Evolutionary conservation across 1,140 invertebrate genomes (phyloP), one percentile per base, ranked within the genome.

Genomic region (Lerema accius): DNA sequence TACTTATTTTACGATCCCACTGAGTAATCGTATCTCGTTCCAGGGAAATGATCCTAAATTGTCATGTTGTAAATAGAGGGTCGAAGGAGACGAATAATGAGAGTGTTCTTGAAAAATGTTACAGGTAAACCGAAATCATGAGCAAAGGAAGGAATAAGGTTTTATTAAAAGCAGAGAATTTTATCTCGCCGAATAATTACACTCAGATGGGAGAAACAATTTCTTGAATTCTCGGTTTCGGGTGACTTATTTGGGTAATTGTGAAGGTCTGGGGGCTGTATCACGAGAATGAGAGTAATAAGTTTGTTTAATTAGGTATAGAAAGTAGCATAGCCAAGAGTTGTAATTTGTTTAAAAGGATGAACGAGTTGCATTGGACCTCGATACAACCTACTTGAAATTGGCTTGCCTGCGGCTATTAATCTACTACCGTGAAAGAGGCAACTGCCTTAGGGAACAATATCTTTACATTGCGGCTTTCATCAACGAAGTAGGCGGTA

Each of bases 1-100:
- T 78, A 78, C 79, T 78, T 80, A 81, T 78, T 82, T 81, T 76
- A 79, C 76, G 77, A 78, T 59, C 69, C 72, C 61, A 76, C 56
- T 83, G 79, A 82, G 80, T 80, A 78, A 79, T 76, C 73, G 73
- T 61, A 75, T 72, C 65, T 73, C 72, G 64, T 79, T 71, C 39
- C 60, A 61, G 62, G 69, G 67, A 59, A 69, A 73, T 48, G 69
- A 48, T 69, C 77, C 72, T 84, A 82, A 82, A 82, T 79, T 81
- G 68, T 79, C 70, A 76, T 69, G 61, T 65, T 63, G 69, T 62
- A 69, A 72, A 83, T 75, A 74, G 65, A 73, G 53, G 69, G 50
- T 49, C 48, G 42, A 45, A 59, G 17, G 56, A 60, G 32, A 26
- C n/a, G 19, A 14, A 35, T 50, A 50, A 50, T 50, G 46, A 50